A percentile compares a stretch with the other conserved stretches of the same genome.
phyloP scores from a whole-genome alignment of 53 echinoderm and acorn worm species.

The Mesocentrotus franciscanus region DNA sequence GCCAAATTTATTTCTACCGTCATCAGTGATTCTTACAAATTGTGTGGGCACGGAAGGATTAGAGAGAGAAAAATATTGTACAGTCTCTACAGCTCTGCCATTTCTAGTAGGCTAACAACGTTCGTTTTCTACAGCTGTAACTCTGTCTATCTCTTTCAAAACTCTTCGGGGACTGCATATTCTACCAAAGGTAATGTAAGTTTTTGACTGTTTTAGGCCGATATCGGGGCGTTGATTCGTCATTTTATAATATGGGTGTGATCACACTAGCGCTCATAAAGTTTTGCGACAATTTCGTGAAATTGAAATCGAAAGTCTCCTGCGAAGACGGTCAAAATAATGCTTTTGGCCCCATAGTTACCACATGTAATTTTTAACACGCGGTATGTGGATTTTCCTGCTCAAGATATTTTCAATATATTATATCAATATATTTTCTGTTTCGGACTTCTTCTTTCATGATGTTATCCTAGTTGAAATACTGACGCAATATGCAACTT shows the following conservation, averaged over 20 bases:
- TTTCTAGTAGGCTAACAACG: neutral
- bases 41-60: conserved; percentile 56
- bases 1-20: conserved; percentile 44
- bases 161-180: neutral
- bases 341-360: neutral
- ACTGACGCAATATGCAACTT: neutral
- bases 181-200: neutral
- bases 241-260: neutral
- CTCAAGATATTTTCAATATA: neutral
- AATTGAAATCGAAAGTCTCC: neutral
- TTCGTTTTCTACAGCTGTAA: neutral
- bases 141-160: neutral
- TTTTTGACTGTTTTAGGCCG: neutral
- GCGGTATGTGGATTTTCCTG: neutral
- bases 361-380: neutral
- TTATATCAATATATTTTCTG: too few relatives aligned
- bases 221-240: neutral
- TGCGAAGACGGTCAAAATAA: neutral
- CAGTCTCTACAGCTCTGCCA: neutral
- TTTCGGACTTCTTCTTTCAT: too few relatives aligned
- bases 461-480: neutral
- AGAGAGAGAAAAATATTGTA: neutral
- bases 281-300: neutral
- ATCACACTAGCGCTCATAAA: neutral
- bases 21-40: conserved; percentile 26